A percentile compares a stretch with the other conserved stretches of the same genome.
Conservation (phyloP, 2,113 vertebrate genomes). For the Callipepla californica region DNA sequence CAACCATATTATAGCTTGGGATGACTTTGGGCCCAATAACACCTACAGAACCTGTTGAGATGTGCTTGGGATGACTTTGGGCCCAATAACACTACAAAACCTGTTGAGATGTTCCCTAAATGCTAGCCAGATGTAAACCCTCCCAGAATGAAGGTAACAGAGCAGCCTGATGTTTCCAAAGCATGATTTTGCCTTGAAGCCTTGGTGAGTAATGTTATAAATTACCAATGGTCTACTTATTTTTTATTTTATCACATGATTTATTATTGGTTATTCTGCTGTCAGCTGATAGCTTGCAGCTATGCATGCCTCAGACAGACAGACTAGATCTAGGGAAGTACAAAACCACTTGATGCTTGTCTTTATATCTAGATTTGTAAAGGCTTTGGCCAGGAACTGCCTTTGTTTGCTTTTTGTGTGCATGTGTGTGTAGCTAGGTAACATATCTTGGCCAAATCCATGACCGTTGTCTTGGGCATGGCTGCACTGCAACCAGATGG, state of each 20-base stretch:
- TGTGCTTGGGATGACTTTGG: background rate
- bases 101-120: background rate
- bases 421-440: background rate
- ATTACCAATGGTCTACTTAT: background rate
- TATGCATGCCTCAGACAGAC: background rate
- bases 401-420: background rate
- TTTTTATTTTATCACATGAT: background rate
- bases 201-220: background rate
- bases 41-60: background rate
- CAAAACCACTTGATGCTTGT: background rate
- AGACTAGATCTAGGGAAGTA: background rate
- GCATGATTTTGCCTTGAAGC: background rate
- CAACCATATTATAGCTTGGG: background rate
- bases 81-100: background rate
- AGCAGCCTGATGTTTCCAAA: background rate
- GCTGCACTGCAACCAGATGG: slow-evolving; percentile 15
- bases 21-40: background rate
- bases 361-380: background rate
- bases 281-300: background rate
- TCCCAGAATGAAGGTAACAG: background rate
- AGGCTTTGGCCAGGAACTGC: background rate
- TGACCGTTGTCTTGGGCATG: background rate
- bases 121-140: background rate
- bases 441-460: background rate
- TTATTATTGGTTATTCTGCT: background rate